Evolutionary conservation across 2,113 vertebrate genomes (phyloP), one percentile per base, ranked within the genome.

Genomic region (Danio rerio): DNA sequence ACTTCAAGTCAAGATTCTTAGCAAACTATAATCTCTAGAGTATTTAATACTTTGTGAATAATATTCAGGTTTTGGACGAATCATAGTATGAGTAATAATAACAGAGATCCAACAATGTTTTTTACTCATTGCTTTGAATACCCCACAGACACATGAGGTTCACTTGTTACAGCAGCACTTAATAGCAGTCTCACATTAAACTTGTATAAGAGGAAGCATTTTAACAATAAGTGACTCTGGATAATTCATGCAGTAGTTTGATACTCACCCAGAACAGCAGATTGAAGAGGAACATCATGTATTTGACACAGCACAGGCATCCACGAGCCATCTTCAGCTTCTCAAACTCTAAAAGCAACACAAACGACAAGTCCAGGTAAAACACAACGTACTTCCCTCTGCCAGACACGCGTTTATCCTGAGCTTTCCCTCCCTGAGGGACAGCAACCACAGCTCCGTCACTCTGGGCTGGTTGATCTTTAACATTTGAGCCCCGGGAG

Each of bases 231-330:
- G 43, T 31, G 31, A 47, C 7, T 40, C 5, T 40, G 16, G 10
- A n/a, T 70, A 70, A 16, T 71, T 53, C 13, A 66, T 43, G 13
- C 31, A 73, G 18, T 13, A n/a, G 31, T 9, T 59, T 88, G 31
- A 75, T 42, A 94, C 93, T 97, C 90, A 99, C 98, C 98, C 98
- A 99, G 93, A 99, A 99, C 87, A 99, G 91, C 89, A 99, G 93
- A 94, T 99, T 99, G 95, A 99, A 99, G 91, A 99, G 96, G 93
- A 99, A 99, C 94, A 99, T 97, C 96, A 96, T 95, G 92, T 99
- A 99, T 91, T 99, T 99, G 88, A 99, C 94, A 87, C 97, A 98
- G 94, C 97, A 99, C 91, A 99, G 93, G 91, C 98, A 99, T 89
- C 98, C 97, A 49, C 96, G 95, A 85, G 98, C 98, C 98, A 99